Base-by-base conservation (phyloP, 2,888 invertebrate genomes). In the Cyrtodaria siliqua region DNA sequence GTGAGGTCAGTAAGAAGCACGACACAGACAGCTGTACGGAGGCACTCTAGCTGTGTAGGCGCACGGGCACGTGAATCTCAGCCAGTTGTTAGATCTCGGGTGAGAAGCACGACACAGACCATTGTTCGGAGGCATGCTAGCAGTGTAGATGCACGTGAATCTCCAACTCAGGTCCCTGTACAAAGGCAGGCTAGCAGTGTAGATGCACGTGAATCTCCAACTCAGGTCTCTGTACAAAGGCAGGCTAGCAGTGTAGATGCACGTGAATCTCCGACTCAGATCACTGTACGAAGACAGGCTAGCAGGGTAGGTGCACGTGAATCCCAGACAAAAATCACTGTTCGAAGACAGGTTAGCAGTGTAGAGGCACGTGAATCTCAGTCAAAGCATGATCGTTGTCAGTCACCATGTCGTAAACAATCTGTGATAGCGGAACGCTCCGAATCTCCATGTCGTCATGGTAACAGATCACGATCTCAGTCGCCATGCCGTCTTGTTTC, bases 341-440 rank as follows among this genome's bases (percentile, higher is more conserved):
- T 77, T 20, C 71, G 56, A 24, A 67, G 71, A 55, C 67, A 68
- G 63, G 63, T 60, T 29, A 72, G 71, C 66, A 33, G 63, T 59
- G 24, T 57, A 47, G 59, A 55, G 61, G n/a, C n/a, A n/a, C n/a
- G n/a, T n/a, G n/a, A n/a, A n/a, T 38, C 50, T 52, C 63, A 52
- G 33, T 18, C 23, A 29, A 53, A 42, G 66, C 72, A 72, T 69
- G 69, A 70, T 62, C 62, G 59, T 70, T 53, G 60, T 66, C 61
- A 53, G 14, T 62, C 68, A 56, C 57, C 69, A 18, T 52, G 42
- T 61, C 49, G 38, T 52, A 76, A 62, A 62, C 47, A 53, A 16
- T 66, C 66, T 38, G 42, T 27, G 24, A 33, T 33, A 33, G 40
- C 69, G 44, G 68, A 74, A 23, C 44, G 60, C 42, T 61, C 72